Conservation (phyloP, 2,113 vertebrate genomes). For the Larimichthys crocea region DNA sequence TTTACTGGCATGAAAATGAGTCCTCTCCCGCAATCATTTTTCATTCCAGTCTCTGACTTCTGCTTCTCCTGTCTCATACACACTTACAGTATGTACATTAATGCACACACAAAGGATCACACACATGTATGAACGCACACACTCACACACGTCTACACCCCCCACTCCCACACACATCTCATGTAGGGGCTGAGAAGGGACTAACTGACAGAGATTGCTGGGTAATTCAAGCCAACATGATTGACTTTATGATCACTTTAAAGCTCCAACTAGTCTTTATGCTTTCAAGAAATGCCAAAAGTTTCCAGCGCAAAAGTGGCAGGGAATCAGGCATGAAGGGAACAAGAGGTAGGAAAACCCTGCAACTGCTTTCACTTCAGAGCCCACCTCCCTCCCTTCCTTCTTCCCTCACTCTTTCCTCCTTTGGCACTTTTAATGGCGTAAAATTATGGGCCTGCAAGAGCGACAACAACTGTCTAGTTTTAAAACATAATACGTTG, state of each 20-base stretch:
- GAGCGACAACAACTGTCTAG: conserved; percentile 86
- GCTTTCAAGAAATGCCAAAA: conserved; percentile 93
- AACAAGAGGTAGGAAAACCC: conserved; percentile 73
- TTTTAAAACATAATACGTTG: conserved; percentile 89
- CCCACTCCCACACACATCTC: conserved; percentile 69
- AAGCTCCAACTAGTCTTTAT: conserved; percentile 94
- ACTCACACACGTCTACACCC: conserved; percentile 31
- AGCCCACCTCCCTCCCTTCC: conserved; percentile 70
- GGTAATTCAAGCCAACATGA: conserved; percentile 96
- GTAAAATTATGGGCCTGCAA: conserved; percentile 89
- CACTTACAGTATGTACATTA: conserved; percentile 50
- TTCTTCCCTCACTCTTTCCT: conserved; percentile 66
- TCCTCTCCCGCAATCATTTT: conserved; percentile 23
- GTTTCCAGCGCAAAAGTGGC: conserved; percentile 86
- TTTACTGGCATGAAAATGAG: conserved; percentile 17
- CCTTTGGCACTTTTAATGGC: conserved; percentile 87
- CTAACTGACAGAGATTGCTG: conserved; percentile 91
- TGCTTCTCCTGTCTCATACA: conserved; percentile 28
- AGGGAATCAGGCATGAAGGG: conserved; percentile 85
- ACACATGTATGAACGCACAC: conserved; percentile 16
- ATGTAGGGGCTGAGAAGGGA: conserved; percentile 86
- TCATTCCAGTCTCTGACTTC: conserved; percentile 40
- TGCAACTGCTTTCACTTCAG: conserved; percentile 56
- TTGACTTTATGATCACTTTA: conserved; percentile 96
- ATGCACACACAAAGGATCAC: conserved; percentile 43